Percentiles rank a stretch among this genome's conserved stretches.
Evolutionary conservation across 2,113 vertebrate genomes (phyloP).

Genomic region (Illadopsis cleaveri): DNA sequence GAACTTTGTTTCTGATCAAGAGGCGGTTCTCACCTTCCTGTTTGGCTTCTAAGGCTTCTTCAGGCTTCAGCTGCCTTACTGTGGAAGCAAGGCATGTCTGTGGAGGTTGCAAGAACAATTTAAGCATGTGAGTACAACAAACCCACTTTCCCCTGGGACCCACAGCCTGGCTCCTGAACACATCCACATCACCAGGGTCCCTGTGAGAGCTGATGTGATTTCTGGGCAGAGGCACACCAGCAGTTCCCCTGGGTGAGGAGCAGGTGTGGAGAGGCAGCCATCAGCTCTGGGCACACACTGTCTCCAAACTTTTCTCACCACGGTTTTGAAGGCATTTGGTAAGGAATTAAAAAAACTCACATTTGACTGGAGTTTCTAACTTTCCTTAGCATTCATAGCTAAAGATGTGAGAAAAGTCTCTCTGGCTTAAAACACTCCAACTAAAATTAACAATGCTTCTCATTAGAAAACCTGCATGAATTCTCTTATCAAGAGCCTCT

Average conservation of each 20-base stretch:
- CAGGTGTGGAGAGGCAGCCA: neutral
- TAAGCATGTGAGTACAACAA: neutral
- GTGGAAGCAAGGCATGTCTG: neutral
- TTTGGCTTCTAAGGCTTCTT: neutral
- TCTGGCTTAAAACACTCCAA: neutral
- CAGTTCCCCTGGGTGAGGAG: neutral
- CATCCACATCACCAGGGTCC: fast-evolving
- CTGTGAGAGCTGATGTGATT: neutral
- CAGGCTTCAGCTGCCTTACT: neutral
- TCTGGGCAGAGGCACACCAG: neutral
- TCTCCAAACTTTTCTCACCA: neutral
- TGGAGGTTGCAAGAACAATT: neutral
- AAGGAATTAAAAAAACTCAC: neutral
- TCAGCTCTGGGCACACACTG: neutral
- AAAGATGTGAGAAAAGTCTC: neutral
- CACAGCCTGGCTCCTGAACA: neutral
- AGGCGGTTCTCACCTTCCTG: neutral
- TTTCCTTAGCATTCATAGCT: neutral
- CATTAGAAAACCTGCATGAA: neutral
- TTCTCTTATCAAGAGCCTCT: neutral
- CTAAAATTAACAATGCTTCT: neutral
- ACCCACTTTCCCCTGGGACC: fast-evolving
- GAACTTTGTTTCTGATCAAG: neutral
- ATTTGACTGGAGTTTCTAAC: neutral
- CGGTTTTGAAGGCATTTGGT: neutral